Evolutionary conservation across 2,888 invertebrate species (phyloP).

Genomic region (Pristionchus japonicus): DNA sequence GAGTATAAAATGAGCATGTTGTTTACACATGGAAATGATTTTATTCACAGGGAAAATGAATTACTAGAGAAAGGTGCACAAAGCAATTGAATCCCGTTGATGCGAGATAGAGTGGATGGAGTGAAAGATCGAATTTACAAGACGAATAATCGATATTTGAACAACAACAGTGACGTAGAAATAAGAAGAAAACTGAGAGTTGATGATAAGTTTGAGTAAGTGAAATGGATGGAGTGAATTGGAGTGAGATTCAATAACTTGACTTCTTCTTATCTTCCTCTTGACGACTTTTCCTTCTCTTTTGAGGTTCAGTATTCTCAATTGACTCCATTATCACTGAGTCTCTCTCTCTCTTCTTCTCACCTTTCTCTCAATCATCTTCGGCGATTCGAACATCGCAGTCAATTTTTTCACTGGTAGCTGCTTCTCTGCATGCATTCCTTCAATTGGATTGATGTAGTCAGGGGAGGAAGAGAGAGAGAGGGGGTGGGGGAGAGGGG

Average conservation of each 20-base stretch:
- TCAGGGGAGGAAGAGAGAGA: too few relatives aligned
- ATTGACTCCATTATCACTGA: background rate
- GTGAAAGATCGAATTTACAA: constrained; percentile 21
- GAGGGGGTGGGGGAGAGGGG: background rate
- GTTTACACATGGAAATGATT: background rate
- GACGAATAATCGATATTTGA: constrained; percentile 27
- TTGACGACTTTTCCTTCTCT: background rate
- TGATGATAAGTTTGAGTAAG: constrained; percentile 8
- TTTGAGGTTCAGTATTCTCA: background rate
- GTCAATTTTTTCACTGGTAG: constrained; percentile 70
- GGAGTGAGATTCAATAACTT: background rate
- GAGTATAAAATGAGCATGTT: background rate
- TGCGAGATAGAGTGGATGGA: background rate
- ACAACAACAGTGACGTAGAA: constrained; percentile 40
- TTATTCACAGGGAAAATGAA: background rate
- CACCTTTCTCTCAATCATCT: constrained; percentile 43
- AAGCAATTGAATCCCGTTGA: background rate
- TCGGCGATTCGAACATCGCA: constrained; percentile 67
- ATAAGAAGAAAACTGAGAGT: constrained; percentile 42
- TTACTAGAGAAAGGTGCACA: background rate
- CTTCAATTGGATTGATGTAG: constrained; percentile 49
- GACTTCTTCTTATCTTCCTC: constrained; percentile 3
- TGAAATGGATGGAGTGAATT: constrained; percentile 23
- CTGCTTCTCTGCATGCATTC: constrained; percentile 75
- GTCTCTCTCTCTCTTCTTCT: background rate